These are phyloP conservation scores for Melanotaenia pygmaea DNA, from an alignment of 2,797 vertebrate species.

Conservation along the genomic window DNA sequence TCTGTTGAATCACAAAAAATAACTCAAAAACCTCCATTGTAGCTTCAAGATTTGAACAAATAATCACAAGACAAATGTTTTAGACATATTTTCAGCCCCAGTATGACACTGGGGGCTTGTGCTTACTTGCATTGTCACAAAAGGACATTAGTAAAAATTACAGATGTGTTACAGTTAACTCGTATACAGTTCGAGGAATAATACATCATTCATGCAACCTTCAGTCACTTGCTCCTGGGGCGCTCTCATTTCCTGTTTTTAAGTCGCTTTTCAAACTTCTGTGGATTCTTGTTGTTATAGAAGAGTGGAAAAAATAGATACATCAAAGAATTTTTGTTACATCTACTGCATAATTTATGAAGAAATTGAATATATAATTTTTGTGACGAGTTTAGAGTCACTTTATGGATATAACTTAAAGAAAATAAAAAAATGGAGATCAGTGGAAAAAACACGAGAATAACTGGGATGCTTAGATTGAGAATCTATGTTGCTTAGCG, in stretches of 20 bases:
- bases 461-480: not conserved
- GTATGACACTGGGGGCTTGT: no score
- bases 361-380: not conserved
- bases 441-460: not conserved
- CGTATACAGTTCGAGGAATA: no score
- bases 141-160: not conserved
- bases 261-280: not conserved
- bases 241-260: no score
- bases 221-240: no score
- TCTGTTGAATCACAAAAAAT: not conserved
- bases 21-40: not conserved
- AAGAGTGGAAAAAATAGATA: not conserved
- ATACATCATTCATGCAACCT: no score
- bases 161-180: not conserved
- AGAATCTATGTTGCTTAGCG: conserved; percentile 16
- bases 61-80: no score
- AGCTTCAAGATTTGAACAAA: no score
- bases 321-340: not conserved
- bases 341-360: no score
- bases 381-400: not conserved
- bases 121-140: not conserved
- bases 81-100: no score
- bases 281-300: not conserved
- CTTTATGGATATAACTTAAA: not conserved
- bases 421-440: not conserved